Evolutionary conservation across 2,888 invertebrate genomes (phyloP), one percentile per base, ranked within the genome.

Genomic region (Patella pellucida): DNA sequence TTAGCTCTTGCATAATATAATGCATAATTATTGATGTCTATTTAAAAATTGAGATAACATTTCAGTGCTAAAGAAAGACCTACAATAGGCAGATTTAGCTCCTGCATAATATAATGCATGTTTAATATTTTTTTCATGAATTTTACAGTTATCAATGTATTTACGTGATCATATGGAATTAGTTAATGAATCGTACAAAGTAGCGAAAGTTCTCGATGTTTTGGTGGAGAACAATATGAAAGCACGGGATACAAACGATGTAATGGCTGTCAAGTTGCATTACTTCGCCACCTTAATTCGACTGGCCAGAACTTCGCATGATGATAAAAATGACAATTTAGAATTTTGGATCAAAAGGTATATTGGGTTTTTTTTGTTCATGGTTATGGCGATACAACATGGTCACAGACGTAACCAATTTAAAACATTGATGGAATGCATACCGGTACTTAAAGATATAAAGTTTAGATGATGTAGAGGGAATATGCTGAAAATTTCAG

Each of bases 201-300:
- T 94, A 52, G 91, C 94, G 83, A 95, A 95, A 88, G 95, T 97
- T 0, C 92, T 99, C 78, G 95, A 96, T 84, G 90, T 95, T 76
- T 94, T 99, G 92, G 94, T 95, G 85, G 96, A 96, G 86, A 96
- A 97, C 92, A 96, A 97, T 94, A 95, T 95, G 80, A 90, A 89
- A 80, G 94, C 54, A 92, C 93, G 89, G 62, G 96, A 97, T 81
- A 94, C 94, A 1, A 98, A 98, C 89, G 90, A 91, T 75, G 83
- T 88, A 23, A 83, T 88, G 79, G 89, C 89, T 2, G 81, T 90
- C 77, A 91, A 91, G 78, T 82, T 88, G 5, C 90, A 91, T 80
- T 90, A 89, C 75, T 81, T 89, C 11, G 81, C 86, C 12, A 81
- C 82, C 19, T 73, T 90, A 23, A 79, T 90, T 31, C 79, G 83